Conservation (phyloP, 1,140 invertebrate genomes). For the Cydia pomonella region DNA sequence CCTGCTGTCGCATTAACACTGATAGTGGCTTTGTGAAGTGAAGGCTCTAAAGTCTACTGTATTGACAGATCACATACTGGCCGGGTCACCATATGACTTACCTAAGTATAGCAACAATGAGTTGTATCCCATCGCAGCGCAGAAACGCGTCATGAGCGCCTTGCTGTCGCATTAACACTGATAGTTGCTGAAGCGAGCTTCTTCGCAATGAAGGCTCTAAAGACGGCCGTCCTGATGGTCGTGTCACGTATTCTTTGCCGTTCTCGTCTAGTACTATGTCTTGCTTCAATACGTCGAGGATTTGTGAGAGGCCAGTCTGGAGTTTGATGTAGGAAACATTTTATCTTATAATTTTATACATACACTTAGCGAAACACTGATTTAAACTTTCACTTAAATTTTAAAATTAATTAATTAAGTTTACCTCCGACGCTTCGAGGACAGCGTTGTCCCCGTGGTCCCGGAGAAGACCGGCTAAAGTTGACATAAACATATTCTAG, state of each 20-base stretch:
- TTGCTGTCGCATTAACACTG: conserved; percentile 61
- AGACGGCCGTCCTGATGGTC: conserved; percentile 38
- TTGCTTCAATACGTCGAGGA: conserved; percentile 72
- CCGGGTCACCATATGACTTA: conserved; percentile 36
- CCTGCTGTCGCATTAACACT: conserved; percentile 60
- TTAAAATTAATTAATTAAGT: no score
- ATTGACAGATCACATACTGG: background rate
- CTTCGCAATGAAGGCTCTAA: conserved; percentile 64
- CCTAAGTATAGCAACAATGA: conserved; percentile 63
- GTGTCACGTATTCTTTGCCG: conserved; percentile 54
- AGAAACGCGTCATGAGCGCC: conserved; percentile 60
- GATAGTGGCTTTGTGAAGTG: conserved; percentile 60
- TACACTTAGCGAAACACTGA: no score
- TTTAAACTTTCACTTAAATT: no score
- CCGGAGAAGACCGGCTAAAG: no score
- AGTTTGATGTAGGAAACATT: background rate
- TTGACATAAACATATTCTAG: no score
- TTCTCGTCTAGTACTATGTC: conserved; percentile 63
- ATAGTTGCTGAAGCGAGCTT: conserved; percentile 65
- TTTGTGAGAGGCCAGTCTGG: conserved; percentile 57
- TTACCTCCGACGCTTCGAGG: no score
- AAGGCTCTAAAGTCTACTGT: conserved; percentile 55
- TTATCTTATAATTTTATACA: no score
- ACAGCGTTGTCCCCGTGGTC: no score
- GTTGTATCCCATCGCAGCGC: conserved; percentile 56